Evolutionary conservation across 2,113 vertebrate species (phyloP).

Genomic region (Myiagra hebetior): DNA sequence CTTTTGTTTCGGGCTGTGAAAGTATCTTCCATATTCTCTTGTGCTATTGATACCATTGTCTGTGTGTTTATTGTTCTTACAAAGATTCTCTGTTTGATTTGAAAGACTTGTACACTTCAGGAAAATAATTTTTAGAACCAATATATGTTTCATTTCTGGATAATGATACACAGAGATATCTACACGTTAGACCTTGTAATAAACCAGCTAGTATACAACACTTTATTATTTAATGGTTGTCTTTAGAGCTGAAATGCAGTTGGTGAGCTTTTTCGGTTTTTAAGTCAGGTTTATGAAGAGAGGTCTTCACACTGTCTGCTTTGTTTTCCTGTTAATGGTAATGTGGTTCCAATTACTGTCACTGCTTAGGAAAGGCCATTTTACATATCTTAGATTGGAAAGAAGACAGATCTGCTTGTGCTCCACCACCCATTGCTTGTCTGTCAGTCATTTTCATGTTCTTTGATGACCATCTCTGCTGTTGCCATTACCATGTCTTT

Average conservation of each 20-base stretch:
- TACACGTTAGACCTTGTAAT: not conserved
- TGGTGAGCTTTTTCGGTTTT: not conserved
- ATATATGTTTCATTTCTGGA: not conserved
- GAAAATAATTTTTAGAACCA: not conserved
- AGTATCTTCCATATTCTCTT: not conserved
- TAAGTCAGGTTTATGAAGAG: not conserved
- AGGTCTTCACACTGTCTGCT: not conserved
- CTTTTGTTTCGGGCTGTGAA: not conserved
- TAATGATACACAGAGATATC: not conserved
- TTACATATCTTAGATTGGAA: not conserved
- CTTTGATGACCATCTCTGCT: not conserved
- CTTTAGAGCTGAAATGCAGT: not conserved
- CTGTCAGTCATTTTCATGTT: not conserved
- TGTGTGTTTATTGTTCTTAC: not conserved
- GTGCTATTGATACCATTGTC: not conserved
- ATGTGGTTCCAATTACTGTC: not conserved
- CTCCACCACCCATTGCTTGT: not conserved
- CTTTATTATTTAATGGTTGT: not conserved
- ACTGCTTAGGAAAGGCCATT: not conserved
- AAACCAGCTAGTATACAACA: not conserved
- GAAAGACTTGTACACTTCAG: not conserved
- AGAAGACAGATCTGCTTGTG: not conserved
- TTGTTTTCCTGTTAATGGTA: not conserved
- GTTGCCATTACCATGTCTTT: not conserved
- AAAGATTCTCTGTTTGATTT: not conserved